Base-by-base conservation (phyloP, 1,140 invertebrate genomes). In the Mizuhopecten yessoensis region DNA sequence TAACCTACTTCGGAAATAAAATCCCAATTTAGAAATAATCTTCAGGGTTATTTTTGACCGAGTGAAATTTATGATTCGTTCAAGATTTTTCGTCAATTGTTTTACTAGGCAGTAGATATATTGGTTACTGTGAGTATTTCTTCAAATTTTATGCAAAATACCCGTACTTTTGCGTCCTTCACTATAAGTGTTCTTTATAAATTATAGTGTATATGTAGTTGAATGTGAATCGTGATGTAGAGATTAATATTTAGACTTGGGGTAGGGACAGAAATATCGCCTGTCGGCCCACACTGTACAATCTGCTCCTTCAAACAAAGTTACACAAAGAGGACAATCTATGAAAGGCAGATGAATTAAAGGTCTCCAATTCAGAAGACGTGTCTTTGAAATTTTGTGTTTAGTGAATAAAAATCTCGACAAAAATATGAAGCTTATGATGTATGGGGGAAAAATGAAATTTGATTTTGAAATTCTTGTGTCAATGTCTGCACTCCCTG, bases 331-430 rank as follows among this genome's bases (percentile, higher is more conserved):
- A 75, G 17, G 57, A 75, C 57, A 9, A n/a, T 9, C 17, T n/a
- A 75, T 75, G 57, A 75, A 75, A 75, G 57, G 23, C n/a, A 75
- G 23, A 75, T 75, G n/a, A 75, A 75, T 75, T 75, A 29, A 75
- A 75, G 29, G 57, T 75, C 57, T 75, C 57, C 57, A 17, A 75
- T 75, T 45, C 42, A 45, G 17, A 1, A 17, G 17, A 45, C 9
- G 17, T 45, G 42, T 45, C 42, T 39, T 39, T 45, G 42, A 45
- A 15, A 13, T 45, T 75, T 75, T 75, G n/a, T 75, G 7, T 29
- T 17, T 29, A 1, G 29, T 75, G 57, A 75, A 75, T 75, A 29
- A 75, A 75, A 49, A 75, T 7, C 29, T 75, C n/a, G 3, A 17
- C 57, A 75, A n/a, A 75, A 75, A 75, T 75, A 29, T 5, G 17